phyloP scores from a whole-genome alignment of 2,113 vertebrate species.

The Notothenia rossii region DNA sequence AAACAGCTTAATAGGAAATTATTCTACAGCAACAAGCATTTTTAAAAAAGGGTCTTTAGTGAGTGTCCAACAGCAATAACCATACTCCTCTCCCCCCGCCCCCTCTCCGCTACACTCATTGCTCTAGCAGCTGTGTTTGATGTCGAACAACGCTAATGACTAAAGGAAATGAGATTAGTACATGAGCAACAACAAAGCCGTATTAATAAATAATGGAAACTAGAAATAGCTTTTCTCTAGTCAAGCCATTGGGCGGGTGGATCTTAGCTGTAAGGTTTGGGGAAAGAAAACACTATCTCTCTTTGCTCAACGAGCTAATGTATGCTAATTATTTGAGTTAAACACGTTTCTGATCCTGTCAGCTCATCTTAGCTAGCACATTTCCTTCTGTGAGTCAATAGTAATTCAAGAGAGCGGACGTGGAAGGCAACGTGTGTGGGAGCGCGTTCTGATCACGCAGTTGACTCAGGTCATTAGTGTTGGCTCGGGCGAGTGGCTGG shows the following conservation, averaged over 20 bases:
- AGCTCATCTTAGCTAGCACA: constrained; percentile 25
- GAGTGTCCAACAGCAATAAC: constrained; percentile 61
- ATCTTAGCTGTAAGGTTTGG: constrained; percentile 42
- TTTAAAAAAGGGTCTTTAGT: constrained; percentile 63
- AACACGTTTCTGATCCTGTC: constrained; percentile 46
- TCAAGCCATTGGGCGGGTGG: constrained; percentile 42
- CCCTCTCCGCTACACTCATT: constrained; percentile 13
- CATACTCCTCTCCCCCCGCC: constrained; percentile 27
- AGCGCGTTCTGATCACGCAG: constrained; percentile 26
- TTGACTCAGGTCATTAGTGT: constrained; percentile 49
- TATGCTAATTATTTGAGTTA: constrained; percentile 57
- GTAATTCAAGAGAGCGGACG: constrained; percentile 11
- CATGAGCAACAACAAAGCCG: constrained; percentile 73
- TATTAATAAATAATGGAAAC: constrained; percentile 76
- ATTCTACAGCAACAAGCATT: constrained; percentile 24
- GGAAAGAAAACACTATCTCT: constrained; percentile 23
- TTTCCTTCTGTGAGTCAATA: constrained; percentile 22
- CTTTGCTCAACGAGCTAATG: constrained; percentile 24
- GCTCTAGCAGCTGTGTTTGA: constrained; percentile 73
- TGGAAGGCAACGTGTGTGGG: constrained; percentile 20
- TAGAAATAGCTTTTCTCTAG: constrained; percentile 67
- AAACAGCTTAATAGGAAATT: constrained; percentile 51
- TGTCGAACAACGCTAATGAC: constrained; percentile 77
- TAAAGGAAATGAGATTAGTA: constrained; percentile 80
- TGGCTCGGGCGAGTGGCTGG: constrained; percentile 35